These are phyloP conservation scores for Helogale parvula DNA, from an alignment of 2,113 vertebrate genomes.

Conservation along the genomic window DNA sequence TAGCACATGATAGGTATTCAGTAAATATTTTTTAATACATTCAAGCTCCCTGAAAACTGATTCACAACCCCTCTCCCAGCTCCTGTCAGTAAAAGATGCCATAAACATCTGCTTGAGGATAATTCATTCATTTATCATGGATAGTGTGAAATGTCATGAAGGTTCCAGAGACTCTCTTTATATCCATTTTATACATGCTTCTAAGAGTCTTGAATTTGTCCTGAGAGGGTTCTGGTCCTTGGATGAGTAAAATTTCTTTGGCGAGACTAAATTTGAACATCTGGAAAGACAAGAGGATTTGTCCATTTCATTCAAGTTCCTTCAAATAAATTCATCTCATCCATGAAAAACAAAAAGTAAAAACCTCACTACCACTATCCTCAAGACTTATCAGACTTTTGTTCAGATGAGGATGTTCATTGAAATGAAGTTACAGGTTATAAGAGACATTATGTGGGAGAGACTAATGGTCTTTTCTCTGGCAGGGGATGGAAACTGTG, in stretches of 20 bases:
- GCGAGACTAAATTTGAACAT: conserved; percentile 40
- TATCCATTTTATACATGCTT: neutral
- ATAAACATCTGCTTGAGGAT: neutral
- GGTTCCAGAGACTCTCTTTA: neutral
- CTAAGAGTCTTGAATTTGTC: conserved; percentile 15
- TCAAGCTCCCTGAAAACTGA: neutral
- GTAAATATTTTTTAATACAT: conserved; percentile 9
- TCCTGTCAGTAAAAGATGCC: neutral
- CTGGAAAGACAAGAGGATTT: conserved; percentile 46
- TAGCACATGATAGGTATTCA: neutral
- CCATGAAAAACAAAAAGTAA: neutral
- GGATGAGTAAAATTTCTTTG: conserved; percentile 25
- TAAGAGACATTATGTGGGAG: neutral
- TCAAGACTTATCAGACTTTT: neutral
- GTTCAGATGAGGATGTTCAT: neutral
- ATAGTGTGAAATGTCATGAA: neutral
- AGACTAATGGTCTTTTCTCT: conserved; percentile 10
- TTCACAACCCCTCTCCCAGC: neutral
- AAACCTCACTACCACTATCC: neutral
- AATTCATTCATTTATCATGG: neutral
- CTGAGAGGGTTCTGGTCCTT: neutral
- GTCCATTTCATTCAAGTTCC: conserved; percentile 28
- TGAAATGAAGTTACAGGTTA: neutral
- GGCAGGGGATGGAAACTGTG: neutral
- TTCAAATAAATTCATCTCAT: conserved; percentile 32